Conservation (phyloP, 2,113 vertebrate genomes). For the Pollachius pollachius region DNA sequence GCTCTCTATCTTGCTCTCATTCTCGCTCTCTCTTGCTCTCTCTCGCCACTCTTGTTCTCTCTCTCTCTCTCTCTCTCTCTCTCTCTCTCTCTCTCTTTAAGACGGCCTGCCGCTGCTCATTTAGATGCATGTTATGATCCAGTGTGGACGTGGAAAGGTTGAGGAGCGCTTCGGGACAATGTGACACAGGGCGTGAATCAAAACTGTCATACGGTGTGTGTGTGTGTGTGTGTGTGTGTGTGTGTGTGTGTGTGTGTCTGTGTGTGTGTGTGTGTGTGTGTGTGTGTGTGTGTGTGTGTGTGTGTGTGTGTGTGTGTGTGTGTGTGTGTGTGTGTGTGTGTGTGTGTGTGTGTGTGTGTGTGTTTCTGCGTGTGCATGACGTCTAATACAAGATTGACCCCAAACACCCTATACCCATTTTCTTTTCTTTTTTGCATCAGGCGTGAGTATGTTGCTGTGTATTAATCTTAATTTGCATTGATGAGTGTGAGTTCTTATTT, state of each 20-base stretch:
- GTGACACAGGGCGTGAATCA: constrained; percentile 25
- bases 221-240: constrained; percentile 26
- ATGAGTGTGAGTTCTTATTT: not conserved
- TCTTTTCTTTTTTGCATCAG: not conserved
- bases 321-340: constrained; percentile 11
- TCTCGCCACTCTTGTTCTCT: no score
- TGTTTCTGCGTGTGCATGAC: constrained; percentile 20
- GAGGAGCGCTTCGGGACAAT: constrained; percentile 14
- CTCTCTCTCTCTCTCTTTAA: constrained; percentile 31
- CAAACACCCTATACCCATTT: not conserved
- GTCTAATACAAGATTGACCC: not conserved
- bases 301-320: constrained; percentile 15
- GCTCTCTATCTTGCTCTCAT: no score
- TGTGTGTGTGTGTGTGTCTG: constrained; percentile 14
- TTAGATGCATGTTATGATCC: constrained; percentile 34
- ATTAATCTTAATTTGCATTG: not conserved
- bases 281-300: not conserved
- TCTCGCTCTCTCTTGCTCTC: no score
- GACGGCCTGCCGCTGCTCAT: constrained; percentile 17
- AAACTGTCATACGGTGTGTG: constrained; percentile 20
- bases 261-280: constrained; percentile 19
- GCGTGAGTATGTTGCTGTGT: not conserved
- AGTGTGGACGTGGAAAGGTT: constrained; percentile 6
- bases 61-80: constrained; percentile 39
- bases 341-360: constrained; percentile 14